Base-by-base conservation (phyloP, 2,888 invertebrate genomes). In the Dicranocentrus wangi region DNA sequence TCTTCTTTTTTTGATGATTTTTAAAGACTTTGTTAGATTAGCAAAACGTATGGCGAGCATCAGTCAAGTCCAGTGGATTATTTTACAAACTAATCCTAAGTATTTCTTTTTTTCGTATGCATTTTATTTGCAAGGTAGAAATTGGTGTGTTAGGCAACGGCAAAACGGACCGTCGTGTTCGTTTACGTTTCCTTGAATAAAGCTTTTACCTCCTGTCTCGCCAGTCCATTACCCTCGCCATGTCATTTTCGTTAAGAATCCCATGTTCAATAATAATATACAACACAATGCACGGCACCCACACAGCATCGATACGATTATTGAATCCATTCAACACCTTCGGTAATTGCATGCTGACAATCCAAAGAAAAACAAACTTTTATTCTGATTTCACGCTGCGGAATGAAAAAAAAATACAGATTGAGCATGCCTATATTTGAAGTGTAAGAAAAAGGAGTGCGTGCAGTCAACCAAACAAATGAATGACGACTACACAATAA, bases 291-390 rank as follows among this genome's bases (percentile, higher is more conserved):
- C n/a, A n/a, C n/a, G 51, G 61, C 69, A 77, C 77, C 69, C n/a
- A 66, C 17, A 43, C 76, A 32, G 51, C 51, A 60, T 43, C 60
- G 13, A 66, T 21, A 8, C n/a, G 39, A 66, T 25, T 43, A 47
- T 47, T 32, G 66, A 23, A 43, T 69, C 27, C 51, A 77, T 69
- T 77, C 77, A 77, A 69, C 77, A 77, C 77, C 77, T 77, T 77
- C 69, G 42, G 23, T 77, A 69, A 69, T 69, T 69, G 60, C 69
- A 66, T n/a, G 25, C 47, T 66, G 47, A 27, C 47, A 66, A 43
- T 43, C 13, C 42, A 23, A 19, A 2, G 61, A n/a, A n/a, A n/a
- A n/a, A n/a, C 17, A 13, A 21, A 47, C 17, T 66, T 63, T 55
- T 19, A 55, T 55, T 55, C 3, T 25, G 60, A 25, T 17, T 25